phyloP scores from a whole-genome alignment of 2,888 invertebrate genomes.

The Melolontha melolontha region DNA sequence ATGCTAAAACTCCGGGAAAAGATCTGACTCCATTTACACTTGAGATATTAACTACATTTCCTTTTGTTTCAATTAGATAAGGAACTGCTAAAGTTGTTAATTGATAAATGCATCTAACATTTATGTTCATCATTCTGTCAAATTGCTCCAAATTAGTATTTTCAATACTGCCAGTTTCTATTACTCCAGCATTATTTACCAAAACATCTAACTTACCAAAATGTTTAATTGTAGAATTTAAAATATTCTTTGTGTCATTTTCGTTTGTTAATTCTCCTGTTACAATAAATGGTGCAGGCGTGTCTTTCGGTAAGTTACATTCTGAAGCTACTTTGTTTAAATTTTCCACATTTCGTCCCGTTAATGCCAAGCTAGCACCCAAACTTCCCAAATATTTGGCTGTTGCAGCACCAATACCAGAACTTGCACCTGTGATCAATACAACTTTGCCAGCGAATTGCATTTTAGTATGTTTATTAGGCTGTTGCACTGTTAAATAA shows the following conservation, averaged over 20 bases:
- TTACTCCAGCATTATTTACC: conserved; percentile 90
- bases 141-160: conserved; percentile 87
- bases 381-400: conserved; percentile 81
- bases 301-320: conserved; percentile 65
- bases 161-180: conserved; percentile 87
- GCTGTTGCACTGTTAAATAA: conserved; percentile 10
- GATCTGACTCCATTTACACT: conserved; percentile 93
- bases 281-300: conserved; percentile 70
- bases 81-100: conserved; percentile 91
- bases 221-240: conserved; percentile 79
- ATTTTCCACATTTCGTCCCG: conserved; percentile 78
- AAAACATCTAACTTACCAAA: conserved; percentile 85
- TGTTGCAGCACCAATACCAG: conserved; percentile 87
- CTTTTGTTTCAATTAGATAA: conserved; percentile 83
- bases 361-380: conserved; percentile 80
- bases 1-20: conserved; percentile 90
- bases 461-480: conserved; percentile 51
- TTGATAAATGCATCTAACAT: conserved; percentile 85
- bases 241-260: conserved; percentile 76
- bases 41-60: conserved; percentile 95
- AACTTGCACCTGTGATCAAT: conserved; percentile 84
- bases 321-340: conserved; percentile 72
- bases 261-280: conserved; percentile 82
- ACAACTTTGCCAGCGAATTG: conserved; percentile 79
- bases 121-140: conserved; percentile 90